Base-by-base conservation (phyloP, 2,888 invertebrate species). In the Caenorhabditis uteleia region DNA sequence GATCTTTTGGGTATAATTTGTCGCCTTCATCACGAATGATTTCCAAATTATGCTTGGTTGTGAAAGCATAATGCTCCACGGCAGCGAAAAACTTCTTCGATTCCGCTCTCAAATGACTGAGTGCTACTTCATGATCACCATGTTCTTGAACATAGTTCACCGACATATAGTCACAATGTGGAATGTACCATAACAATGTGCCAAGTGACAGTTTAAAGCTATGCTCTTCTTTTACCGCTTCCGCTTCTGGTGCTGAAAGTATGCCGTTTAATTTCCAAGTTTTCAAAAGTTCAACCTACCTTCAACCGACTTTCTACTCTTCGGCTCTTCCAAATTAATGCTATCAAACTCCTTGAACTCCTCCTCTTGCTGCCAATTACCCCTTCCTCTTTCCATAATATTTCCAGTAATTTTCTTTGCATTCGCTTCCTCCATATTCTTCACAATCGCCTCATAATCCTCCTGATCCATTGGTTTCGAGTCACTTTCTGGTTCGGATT, bases 131-230 rank as follows among this genome's bases (percentile, higher is more conserved):
- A 42, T 64, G 40, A 31, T 62, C 65, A 8, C 68, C 60, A 5
- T 68, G 55, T 40, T 61, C 34, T 18, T 48, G 44, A 12, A 71
- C 60, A 29, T 59, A 50, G 1, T 72, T 72, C 0, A 44, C 23
- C 0, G 67, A 60, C n/a, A 80, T 42, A 7, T 72, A 70, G 42
- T 80, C 80, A 18, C 68, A 64, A 47, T 80, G 80, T 7, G 79
- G 58, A 25, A 80, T 66, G 38, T 51, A 56, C 36, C 64, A 42
- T 18, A 68, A 54, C 12, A 70, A 20, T 12, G 65, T 62, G 14
- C 62, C 66, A 20, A 75, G 31, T 4, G 53, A 50, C 23, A 48
- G 31, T 14, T 56, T 61, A 18, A 75, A 31, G 10, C 49, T 53
- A 36, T 68, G 49, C 23, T 66, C 60, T 51, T 60, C 59, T 26